These are phyloP conservation scores for Sipha maydis DNA, from an alignment of 2,888 invertebrate genomes.

Conservation along the genomic window DNA sequence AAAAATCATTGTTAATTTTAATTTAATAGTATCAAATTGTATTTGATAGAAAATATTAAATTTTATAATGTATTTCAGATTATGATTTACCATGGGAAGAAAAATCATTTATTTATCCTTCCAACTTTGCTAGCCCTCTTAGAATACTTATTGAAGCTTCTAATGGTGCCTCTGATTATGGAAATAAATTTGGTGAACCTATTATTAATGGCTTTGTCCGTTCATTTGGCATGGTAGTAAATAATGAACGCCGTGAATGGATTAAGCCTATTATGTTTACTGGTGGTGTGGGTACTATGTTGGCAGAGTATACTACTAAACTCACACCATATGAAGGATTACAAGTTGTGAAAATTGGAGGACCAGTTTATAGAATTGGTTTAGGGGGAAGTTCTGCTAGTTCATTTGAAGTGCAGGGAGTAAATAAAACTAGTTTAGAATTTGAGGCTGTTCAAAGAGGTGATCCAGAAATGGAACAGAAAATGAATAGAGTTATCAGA, in stretches of 20 bases:
- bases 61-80: slow-evolving; percentile 69
- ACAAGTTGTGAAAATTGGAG: slow-evolving; percentile 93
- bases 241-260: slow-evolving; percentile 84
- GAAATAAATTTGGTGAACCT: slow-evolving; percentile 99
- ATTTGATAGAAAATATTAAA: neutral
- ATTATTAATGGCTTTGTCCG: slow-evolving; percentile 90
- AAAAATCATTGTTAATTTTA: neutral
- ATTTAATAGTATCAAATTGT: neutral
- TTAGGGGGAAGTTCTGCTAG: slow-evolving; percentile 99
- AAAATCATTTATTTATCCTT: slow-evolving; percentile 77
- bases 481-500: slow-evolving; percentile 91
- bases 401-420: slow-evolving; percentile 85
- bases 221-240: slow-evolving; percentile 83
- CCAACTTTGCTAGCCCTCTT: slow-evolving; percentile 88
- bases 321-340: slow-evolving; percentile 73
- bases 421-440: slow-evolving; percentile 85
- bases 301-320: slow-evolving; percentile 83
- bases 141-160: slow-evolving; percentile 94
- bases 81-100: slow-evolving; percentile 92
- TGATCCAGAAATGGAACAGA: slow-evolving; percentile 99
- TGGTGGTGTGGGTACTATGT: slow-evolving; percentile 93
- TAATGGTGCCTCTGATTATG: slow-evolving; percentile 98
- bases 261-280: slow-evolving; percentile 99
- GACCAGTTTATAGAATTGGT: slow-evolving; percentile 96
- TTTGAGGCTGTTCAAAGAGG: slow-evolving; percentile 96